Base-by-base conservation (phyloP, 2,888 invertebrate species). In the Cyclophora punctaria region DNA sequence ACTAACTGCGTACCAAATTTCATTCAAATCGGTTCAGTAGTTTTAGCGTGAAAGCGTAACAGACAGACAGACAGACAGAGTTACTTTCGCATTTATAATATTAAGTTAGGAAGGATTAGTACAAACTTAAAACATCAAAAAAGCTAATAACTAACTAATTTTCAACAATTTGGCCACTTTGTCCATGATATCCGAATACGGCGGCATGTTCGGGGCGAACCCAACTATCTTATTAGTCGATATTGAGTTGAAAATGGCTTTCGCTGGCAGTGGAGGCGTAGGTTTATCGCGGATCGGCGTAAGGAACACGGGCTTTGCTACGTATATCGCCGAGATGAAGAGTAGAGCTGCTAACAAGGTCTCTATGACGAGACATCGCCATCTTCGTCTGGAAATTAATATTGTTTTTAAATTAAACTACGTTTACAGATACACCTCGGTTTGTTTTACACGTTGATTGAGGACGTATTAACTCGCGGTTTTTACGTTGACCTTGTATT, bases 301-400 rank as follows among this genome's bases (percentile, higher is more conserved):
- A 42, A 86, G 65, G 63, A 86, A 86, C 41, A 84, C 80, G 0
- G 84, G 84, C 57, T 71, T 77, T 0, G 85, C 78, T 20, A 72
- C 67, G 20, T 70, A 64, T 6, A 80, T 67, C 0, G 82, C 71
- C 0, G 61, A 3, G 0, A 76, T 42, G 52, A 78, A 76, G 3
- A 81, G 50, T 0, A 69, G 1, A 0, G 58, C 59, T 0, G 75
- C 78, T 35, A 83, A 72, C 0, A 71, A 0, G 0, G 75, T 65
- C 56, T 83, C 78, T 0, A 62, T 41, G 2, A 69, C 33, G 1
- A 84, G 55, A 0, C 75, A 49, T 0, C 68, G 68, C 81, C 81
- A 84, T 63, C 79, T 69, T 35, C 84, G 69, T 48, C 85, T 85
- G 60, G 45, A 66, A 20, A 20, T 20, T 20, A 20, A 20, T 20